Evolutionary conservation across 2,888 invertebrate species (phyloP), one percentile per base, ranked within the genome.

Genomic region (Myopa testacea): DNA sequence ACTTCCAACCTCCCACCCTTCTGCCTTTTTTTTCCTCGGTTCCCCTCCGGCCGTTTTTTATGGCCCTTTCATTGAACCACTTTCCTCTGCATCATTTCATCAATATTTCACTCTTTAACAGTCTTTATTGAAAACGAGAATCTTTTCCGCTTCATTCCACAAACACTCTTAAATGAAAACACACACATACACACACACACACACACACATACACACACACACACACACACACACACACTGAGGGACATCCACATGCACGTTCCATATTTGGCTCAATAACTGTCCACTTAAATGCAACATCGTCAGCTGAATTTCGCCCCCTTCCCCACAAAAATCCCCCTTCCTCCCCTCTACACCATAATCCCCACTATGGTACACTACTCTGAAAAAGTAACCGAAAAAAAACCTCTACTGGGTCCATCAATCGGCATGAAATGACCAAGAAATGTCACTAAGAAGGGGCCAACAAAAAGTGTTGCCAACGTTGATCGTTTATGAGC

Each of bases 111-210:
- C 65, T 65, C 37, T 65, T 65, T 65, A 71, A 16, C 38, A 67
- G 50, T 34, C 55, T 37, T 75, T 67, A 75, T 75, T 75, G 74
- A 67, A 75, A 75, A 65, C 37, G 74, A 65, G 65, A 75, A 65
- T 8, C 52, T 34, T 19, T 52, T 8, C 1, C 60, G 40, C 40
- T 16, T 50, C 40, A 58, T n/a, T 60, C 60, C 10, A 62, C 19
- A 73, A 14, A 58, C 12, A 14, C 26, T 4, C 26, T n/a, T 26
- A 19, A 26, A 26, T 26, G 26, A 26, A 26, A 62, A 62, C 62
- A 62, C 62, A 8, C 26, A n/a, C 62, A 62, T 4, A 62, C 62
- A n/a, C 34, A n/a, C 45, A 45, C 45, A 45, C 7, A 45, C 45
- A 45, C 45, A 8, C 45, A 14, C 8, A 58, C 6, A 58, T 10